Evolutionary conservation across 2,797 vertebrate genomes (phyloP).

Genomic region (Coilia nasus): DNA sequence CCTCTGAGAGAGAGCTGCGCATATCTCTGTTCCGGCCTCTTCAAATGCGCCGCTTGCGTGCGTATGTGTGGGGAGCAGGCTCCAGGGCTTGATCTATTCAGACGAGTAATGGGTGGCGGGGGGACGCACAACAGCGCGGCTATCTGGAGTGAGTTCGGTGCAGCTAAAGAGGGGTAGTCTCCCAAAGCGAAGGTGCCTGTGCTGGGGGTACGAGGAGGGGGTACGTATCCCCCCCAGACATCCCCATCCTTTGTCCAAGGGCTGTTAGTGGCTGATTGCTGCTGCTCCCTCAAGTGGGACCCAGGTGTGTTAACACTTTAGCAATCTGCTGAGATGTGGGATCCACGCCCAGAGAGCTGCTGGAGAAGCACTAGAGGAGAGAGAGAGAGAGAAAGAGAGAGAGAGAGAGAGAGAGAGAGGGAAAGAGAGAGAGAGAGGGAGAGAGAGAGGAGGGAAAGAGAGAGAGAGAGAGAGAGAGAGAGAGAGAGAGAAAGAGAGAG

Average conservation of each 20-base stretch:
- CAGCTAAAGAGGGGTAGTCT: neutral
- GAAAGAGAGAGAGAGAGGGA: neutral
- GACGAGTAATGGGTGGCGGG: neutral
- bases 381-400: conserved; percentile 7
- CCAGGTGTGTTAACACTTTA: conserved; percentile 72
- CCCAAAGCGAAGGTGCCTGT: neutral
- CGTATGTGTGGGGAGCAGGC: neutral
- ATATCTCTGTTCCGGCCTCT: neutral
- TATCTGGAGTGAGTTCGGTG: neutral
- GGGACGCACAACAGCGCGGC: neutral
- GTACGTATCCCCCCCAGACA: neutral
- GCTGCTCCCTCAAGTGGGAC: conserved; percentile 63
- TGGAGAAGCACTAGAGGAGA: conserved; percentile 5
- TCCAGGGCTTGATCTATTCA: conserved; percentile 21
- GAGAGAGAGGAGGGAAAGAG: neutral
- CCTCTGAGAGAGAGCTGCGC: neutral
- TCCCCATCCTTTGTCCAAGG: conserved; percentile 56
- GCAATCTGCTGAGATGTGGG: conserved; percentile 72
- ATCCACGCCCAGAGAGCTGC: conserved; percentile 36
- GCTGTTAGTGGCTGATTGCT: conserved; percentile 64
- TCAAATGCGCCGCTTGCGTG: neutral
- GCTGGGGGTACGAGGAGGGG: neutral
- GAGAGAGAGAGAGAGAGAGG: conserved; percentile 17
- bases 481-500: neutral
- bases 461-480: neutral